Conservation (phyloP, 2,888 invertebrate species). For the Spisula solida region DNA sequence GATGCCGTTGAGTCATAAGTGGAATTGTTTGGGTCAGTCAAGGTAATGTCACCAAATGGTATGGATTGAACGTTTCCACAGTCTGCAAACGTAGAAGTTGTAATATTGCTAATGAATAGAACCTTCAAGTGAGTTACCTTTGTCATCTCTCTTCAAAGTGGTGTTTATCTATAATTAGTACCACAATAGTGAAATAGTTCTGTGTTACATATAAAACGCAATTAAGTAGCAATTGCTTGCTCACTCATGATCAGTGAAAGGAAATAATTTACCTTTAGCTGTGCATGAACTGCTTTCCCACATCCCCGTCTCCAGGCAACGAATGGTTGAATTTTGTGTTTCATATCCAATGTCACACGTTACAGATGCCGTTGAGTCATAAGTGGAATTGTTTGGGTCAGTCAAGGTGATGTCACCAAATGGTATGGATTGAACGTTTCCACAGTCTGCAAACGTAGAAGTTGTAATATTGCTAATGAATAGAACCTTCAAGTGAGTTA, state of each 20-base stretch:
- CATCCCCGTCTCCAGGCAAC: conserved; percentile 19
- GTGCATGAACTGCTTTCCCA: conserved; percentile 20
- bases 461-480: neutral
- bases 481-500: no score
- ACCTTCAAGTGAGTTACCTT: no score
- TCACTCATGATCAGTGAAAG: no score
- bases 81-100: no score
- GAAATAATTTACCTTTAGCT: conserved; percentile 7
- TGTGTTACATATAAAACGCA: no score
- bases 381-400: neutral
- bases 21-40: no score
- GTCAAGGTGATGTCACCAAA: conserved; percentile 13
- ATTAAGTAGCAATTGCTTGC: no score
- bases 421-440: neutral
- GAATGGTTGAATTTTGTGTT: neutral
- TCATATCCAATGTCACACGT: conserved; percentile 7
- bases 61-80: neutral
- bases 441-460: neutral
- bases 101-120: no score
- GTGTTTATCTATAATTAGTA: no score
- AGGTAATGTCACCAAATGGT: no score
- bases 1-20: neutral
- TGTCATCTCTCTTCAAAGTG: no score
- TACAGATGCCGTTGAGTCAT: conserved; percentile 9
- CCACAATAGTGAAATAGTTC: no score